Percentiles rank a stretch among this genome's conserved stretches.
phyloP scores from a whole-genome alignment of 1,140 invertebrate genomes.

The Penaeus vannamei region DNA sequence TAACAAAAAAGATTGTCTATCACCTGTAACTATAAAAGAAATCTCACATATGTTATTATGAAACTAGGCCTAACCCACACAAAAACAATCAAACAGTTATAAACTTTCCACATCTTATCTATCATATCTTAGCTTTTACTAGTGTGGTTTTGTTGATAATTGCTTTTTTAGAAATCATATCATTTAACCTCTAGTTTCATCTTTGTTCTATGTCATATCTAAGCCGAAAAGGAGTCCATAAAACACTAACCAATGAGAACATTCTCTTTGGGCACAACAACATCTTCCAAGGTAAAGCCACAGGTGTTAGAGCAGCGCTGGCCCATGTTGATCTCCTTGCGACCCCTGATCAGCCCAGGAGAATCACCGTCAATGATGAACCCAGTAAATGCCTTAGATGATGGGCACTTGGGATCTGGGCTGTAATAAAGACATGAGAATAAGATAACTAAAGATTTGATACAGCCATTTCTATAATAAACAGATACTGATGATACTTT shows the following conservation, averaged over 20 bases:
- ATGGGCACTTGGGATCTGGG: constrained; percentile 91
- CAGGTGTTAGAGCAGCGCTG: constrained; percentile 96
- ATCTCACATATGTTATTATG: no score
- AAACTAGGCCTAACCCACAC: no score
- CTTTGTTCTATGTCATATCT: not conserved
- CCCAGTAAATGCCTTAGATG: constrained; percentile 94
- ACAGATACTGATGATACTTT: no score
- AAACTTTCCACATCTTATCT: no score
- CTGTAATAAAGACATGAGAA: constrained; percentile 20
- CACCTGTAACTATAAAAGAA: no score
- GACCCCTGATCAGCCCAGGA: constrained; percentile 87
- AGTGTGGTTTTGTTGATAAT: no score
- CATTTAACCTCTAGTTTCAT: no score
- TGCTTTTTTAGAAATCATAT: no score
- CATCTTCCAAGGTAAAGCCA: constrained; percentile 98
- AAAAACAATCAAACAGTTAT: no score
- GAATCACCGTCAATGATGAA: constrained; percentile 95
- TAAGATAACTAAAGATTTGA: not conserved
- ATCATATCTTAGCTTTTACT: no score
- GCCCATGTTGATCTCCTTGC: constrained; percentile 98
- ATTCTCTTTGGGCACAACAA: constrained; percentile 95
- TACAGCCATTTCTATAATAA: no score
- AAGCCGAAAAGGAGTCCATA: not conserved
- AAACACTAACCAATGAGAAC: constrained; percentile 81
- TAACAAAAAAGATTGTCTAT: no score